Base-by-base conservation (phyloP, 2,113 vertebrate genomes). In the Zapus hudsonius region DNA sequence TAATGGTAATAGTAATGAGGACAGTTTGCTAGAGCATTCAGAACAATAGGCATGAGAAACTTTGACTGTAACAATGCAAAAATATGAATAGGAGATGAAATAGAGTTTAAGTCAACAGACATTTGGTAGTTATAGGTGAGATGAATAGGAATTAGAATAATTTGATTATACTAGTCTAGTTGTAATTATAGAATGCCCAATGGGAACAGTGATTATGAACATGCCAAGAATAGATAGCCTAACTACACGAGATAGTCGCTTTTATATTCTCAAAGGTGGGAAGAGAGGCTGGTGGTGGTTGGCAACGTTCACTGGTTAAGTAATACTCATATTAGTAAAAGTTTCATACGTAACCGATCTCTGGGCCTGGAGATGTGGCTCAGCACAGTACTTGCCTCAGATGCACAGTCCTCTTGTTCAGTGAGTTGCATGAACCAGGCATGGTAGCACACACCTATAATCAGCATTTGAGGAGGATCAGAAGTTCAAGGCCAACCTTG, bases 251-350 rank as follows among this genome's bases (percentile, higher is more conserved):
- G 15, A 64, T 52, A 52, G 52, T 52, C 16, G 52, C 47, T 22
- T 76, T 40, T 59, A 75, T 82, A 85, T 83, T 89, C 52, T 90
- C 83, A 84, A 63, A 74, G 47, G 25, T 72, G 19, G 38, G 36
- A 78, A 88, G 36, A 94, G 27, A 94, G 44, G 33, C 57, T 78
- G 33, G 31, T 90, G 67, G n/a, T 79, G 17, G 38, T 69, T 89
- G 61, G 36, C 59, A 95, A 73, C 57, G 67, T 92, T 84, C 55
- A 52, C 9, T 75, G n/a, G 5, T 88, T 74, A 95, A 94, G 90
- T 7, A 33, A 74, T 80, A 76, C 27, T 67, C 70, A 25, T 23
- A 73, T 85, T 36, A 84, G 40, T 92, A 63, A 44, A 95, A 80
- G 31, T 52, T 80, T 1, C 36, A 9, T 91, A 87, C 70, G 86